These are phyloP conservation scores for Falcunculus frontatus DNA, from an alignment of 2,113 vertebrate genomes.

Conservation along the genomic window DNA sequence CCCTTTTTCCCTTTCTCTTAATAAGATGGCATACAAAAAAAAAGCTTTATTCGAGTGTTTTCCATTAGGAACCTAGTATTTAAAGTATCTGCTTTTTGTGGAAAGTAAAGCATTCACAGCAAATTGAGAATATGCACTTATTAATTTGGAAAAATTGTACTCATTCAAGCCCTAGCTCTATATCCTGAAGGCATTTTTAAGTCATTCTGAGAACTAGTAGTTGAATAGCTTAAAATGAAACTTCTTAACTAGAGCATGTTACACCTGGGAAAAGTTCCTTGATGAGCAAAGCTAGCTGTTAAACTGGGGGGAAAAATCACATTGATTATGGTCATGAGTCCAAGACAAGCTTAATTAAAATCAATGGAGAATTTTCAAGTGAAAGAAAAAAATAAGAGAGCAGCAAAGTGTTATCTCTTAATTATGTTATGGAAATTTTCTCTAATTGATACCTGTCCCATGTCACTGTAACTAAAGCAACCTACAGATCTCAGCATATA, in stretches of 20 bases:
- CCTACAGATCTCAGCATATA: background rate
- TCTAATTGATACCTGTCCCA: slow-evolving; percentile 15
- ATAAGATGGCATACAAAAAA: background rate
- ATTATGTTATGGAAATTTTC: slow-evolving; percentile 19
- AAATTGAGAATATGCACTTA: background rate
- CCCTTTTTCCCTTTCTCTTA: background rate
- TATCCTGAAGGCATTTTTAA: background rate
- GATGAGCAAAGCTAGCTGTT: slow-evolving; percentile 19
- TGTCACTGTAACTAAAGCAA: background rate
- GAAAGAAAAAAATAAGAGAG: background rate
- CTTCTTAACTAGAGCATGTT: background rate
- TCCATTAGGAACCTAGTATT: background rate
- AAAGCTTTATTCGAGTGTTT: background rate
- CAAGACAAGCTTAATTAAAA: slow-evolving; percentile 55
- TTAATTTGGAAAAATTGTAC: background rate
- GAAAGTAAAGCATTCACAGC: background rate
- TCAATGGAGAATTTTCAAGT: slow-evolving; percentile 23
- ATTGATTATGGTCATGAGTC: slow-evolving; percentile 35
- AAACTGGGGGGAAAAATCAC: background rate
- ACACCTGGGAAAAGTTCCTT: slow-evolving; percentile 36
- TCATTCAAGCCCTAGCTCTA: background rate
- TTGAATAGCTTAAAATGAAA: background rate
- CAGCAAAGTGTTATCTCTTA: background rate
- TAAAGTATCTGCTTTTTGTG: background rate
- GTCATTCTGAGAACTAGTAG: background rate